phyloP scores from a whole-genome alignment of 2,888 invertebrate species.

The Norana najaformis region DNA sequence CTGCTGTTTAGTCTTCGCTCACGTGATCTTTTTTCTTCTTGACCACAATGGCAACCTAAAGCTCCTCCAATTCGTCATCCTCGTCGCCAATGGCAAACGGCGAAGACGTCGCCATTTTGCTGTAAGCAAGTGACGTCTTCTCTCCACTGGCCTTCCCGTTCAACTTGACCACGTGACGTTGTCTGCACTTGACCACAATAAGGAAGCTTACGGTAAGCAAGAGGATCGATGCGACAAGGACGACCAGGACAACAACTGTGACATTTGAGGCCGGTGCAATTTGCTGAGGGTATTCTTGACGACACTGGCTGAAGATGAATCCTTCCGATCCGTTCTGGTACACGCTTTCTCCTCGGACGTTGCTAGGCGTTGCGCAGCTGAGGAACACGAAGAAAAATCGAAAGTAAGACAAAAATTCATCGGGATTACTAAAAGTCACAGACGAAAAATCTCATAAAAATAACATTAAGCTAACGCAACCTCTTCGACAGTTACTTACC shows the following conservation, averaged over 20 bases:
- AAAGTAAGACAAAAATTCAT: neutral
- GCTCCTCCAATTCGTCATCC: neutral
- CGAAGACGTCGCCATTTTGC: neutral
- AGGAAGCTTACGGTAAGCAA: neutral
- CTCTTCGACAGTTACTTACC: too few species aligned
- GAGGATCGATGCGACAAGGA: neutral
- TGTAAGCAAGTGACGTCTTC: neutral
- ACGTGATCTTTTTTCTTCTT: neutral
- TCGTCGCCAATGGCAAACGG: slow-evolving; percentile 6
- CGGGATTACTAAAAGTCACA: too few species aligned
- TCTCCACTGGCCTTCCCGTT: neutral
- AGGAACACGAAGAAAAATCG: neutral
- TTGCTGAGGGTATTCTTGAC: neutral
- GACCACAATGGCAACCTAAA: neutral
- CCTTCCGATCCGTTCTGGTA: neutral
- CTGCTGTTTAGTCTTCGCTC: neutral
- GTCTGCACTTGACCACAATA: neutral
- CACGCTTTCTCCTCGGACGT: neutral
- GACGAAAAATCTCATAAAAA: too few species aligned
- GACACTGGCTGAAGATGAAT: neutral
- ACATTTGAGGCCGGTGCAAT: neutral
- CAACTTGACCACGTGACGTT: neutral
- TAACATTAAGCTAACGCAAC: too few species aligned
- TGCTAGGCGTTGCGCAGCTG: neutral
- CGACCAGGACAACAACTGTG: neutral